Evolutionary conservation across 1,140 invertebrate species (phyloP), one percentile per base, ranked within the genome.

Genomic region (Periplaneta americana): DNA sequence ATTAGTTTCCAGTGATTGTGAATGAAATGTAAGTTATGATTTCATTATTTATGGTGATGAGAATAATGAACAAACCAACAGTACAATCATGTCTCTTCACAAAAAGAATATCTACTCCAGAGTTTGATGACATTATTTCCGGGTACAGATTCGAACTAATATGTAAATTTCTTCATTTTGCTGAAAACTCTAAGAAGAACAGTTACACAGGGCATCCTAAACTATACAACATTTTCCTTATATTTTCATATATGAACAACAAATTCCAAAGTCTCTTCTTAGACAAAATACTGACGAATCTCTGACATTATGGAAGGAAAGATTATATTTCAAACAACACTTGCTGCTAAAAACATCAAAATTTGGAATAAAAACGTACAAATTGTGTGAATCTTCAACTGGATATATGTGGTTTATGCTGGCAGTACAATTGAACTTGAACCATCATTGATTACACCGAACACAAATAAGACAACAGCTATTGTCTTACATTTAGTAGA

Each of bases 321-420:
- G 78, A 66, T 31, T 82, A 66, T 37, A 33, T 77, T 82, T 82
- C 35, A 57, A 37, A 37, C 82, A 82, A 76, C 81, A 81, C 35
- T 31, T 81, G 15, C 79, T 33, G 22, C 36, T 77, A 28, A 82
- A 82, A 77, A 31, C 74, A 22, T 35, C 79, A 9, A 28, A 80
- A 48, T 82, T 82, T 81, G 82, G 79, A 36, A 81, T 82, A 37
- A 82, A 82, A 82, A 28, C 82, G n/a, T 82, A 81, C 75, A 79
- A 80, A 13, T 80, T 82, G 31, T 82, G 82, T 81, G n/a, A n/a
- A n/a, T n/a, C n/a, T n/a, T n/a, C n/a, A n/a, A n/a, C n/a, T n/a
- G n/a, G n/a, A n/a, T n/a, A 79, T 81, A 39, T 82, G 74, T 9
- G 76, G 74, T n/a, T 37, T 75, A 35, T 79, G 82, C 36, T 82